phyloP scores from a whole-genome alignment of 2,113 vertebrate species.

The Brachypteracias leptosomus region DNA sequence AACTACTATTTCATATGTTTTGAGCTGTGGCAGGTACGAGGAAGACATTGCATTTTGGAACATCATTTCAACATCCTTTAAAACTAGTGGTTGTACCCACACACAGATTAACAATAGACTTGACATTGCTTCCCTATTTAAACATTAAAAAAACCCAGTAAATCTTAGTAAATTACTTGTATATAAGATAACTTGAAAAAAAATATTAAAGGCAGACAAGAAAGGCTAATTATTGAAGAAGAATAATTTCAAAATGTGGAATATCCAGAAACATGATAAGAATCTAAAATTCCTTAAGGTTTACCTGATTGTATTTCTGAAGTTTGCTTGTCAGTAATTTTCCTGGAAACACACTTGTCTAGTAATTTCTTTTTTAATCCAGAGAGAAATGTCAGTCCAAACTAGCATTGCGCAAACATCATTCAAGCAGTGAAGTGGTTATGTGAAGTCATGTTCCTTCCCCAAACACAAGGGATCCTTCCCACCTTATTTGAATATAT shows the following conservation, averaged over 20 bases:
- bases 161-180: neutral
- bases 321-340: neutral
- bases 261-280: neutral
- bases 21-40: neutral
- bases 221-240: neutral
- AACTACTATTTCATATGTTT: neutral
- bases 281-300: neutral
- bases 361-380: neutral
- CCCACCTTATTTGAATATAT: neutral
- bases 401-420: neutral
- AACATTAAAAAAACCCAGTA: neutral
- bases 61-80: neutral
- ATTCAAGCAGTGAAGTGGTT: neutral
- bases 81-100: neutral
- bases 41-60: neutral
- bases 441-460: neutral
- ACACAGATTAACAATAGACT: neutral
- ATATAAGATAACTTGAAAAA: neutral
- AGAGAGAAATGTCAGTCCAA: neutral
- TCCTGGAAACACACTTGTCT: neutral
- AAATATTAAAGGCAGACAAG: neutral
- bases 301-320: neutral
- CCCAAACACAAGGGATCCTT: neutral
- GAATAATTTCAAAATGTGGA: neutral
- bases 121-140: neutral